A percentile compares a stretch with the other conserved stretches of the same genome.
Conservation (phyloP, 2,113 vertebrate species). For the Rafetus swinhoei region DNA sequence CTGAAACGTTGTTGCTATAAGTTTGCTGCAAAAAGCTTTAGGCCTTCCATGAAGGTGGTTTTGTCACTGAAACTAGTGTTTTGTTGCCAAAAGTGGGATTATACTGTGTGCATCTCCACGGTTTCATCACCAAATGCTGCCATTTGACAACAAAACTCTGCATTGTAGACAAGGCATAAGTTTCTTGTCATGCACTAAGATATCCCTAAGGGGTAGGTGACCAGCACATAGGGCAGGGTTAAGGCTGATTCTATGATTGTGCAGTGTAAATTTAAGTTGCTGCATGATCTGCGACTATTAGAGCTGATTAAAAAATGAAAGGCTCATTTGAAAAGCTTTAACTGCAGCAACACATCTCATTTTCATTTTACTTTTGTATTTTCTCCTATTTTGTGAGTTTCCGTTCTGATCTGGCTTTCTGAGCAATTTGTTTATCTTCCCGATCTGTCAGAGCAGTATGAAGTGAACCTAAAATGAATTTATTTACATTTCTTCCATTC, state of each 20-base stretch:
- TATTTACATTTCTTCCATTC: conserved; percentile 5
- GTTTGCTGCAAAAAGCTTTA: too few species aligned
- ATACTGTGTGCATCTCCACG: too few species aligned
- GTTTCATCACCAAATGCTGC: too few species aligned
- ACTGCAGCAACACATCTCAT: not conserved
- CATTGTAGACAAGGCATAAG: too few species aligned
- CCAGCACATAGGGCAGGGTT: not conserved
- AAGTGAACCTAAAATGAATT: conserved; percentile 38
- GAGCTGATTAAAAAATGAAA: not conserved
- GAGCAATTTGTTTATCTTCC: conserved; percentile 47
- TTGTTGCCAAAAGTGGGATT: too few species aligned
- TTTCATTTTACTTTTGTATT: not conserved
- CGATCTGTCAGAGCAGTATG: conserved; percentile 14
- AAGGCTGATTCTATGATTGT: not conserved
- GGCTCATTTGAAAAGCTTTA: not conserved
- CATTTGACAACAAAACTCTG: too few species aligned
- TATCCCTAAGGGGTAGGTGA: not conserved
- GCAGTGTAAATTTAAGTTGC: not conserved
- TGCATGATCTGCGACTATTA: not conserved
- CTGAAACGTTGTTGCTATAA: too few species aligned
- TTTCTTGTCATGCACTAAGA: not conserved
- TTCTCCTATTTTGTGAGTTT: not conserved
- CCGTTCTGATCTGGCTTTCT: not conserved
- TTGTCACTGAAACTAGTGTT: too few species aligned
- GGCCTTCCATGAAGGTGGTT: too few species aligned